These are phyloP conservation scores for Lycodopsis pacificus DNA, from an alignment of 2,797 vertebrate genomes.

Conservation along the genomic window DNA sequence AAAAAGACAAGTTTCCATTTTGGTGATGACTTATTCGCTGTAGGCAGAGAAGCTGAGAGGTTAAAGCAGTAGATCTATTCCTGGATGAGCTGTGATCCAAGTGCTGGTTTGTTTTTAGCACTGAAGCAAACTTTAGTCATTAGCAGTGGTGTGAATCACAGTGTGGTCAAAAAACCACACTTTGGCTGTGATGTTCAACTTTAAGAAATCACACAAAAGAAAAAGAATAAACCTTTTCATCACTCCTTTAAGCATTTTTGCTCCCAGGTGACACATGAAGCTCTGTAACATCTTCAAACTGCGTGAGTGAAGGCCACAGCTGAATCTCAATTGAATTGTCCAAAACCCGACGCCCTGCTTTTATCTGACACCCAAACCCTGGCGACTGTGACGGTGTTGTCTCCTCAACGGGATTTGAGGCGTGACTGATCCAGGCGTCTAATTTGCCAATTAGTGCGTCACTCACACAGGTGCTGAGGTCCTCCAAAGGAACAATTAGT, in stretches of 20 bases:
- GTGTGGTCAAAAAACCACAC: background rate
- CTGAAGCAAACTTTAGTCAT: constrained; percentile 6
- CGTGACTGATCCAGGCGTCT: constrained; percentile 47
- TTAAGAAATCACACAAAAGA: background rate
- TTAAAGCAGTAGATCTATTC: background rate
- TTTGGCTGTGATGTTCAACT: background rate
- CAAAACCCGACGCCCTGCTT: constrained; percentile 20
- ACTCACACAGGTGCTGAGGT: constrained; percentile 39
- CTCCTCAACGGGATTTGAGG: constrained; percentile 9
- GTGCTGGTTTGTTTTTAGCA: background rate
- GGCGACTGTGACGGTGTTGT: background rate
- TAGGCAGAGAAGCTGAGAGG: background rate
- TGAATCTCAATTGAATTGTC: constrained; percentile 30
- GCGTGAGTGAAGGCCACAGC: constrained; percentile 32
- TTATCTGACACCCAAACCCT: constrained; percentile 19
- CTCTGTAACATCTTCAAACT: constrained; percentile 18
- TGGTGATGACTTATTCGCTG: constrained; percentile 10
- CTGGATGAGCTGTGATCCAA: background rate
- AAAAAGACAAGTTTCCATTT: constrained; percentile 10
- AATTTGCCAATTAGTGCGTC: constrained; percentile 51
- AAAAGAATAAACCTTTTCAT: no score
- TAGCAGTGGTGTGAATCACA: background rate
- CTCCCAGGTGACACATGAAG: constrained; percentile 6
- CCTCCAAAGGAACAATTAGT: constrained; percentile 33
- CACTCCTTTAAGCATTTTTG: background rate